These are phyloP conservation scores for Lacerta agilis DNA, from an alignment of 2,797 vertebrate species.

Conservation along the genomic window DNA sequence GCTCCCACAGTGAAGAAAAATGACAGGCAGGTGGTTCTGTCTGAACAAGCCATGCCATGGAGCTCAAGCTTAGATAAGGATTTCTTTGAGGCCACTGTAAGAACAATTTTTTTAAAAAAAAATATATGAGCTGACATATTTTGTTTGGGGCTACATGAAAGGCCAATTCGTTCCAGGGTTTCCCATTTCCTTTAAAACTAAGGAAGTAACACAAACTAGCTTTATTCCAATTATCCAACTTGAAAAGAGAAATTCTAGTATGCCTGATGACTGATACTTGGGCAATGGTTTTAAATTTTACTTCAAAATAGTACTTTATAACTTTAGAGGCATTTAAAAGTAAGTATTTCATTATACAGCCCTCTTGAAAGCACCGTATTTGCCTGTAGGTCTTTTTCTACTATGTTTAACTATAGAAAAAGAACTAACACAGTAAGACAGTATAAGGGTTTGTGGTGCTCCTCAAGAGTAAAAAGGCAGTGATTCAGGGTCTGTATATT, in stretches of 20 bases:
- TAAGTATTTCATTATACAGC: neutral
- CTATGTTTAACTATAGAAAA: neutral
- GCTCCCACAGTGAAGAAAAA: constrained; percentile 55
- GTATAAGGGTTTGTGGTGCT: no score
- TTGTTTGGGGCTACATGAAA: constrained; percentile 18
- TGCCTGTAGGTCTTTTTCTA: neutral
- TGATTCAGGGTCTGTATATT: no score
- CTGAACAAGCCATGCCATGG: constrained; percentile 27
- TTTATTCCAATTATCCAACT: neutral
- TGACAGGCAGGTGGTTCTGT: constrained; percentile 59
- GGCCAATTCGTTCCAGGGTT: constrained; percentile 31
- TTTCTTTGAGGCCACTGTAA: constrained; percentile 25
- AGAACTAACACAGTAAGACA: no score
- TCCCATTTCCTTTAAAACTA: constrained; percentile 27
- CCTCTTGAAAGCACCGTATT: neutral
- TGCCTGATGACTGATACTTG: neutral
- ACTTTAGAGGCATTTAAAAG: neutral
- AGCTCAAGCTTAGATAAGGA: neutral
- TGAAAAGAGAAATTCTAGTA: constrained; percentile 22
- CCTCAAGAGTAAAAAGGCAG: no score
- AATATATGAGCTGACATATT: neutral
- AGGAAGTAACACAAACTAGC: constrained; percentile 1
- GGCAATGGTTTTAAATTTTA: neutral
- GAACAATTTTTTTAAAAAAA: neutral
- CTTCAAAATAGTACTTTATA: neutral